A percentile compares a stretch with the other conserved stretches of the same genome.
These are phyloP conservation scores for Megaceryle torquata DNA, from an alignment of 2,113 vertebrate species.

Conservation along the genomic window DNA sequence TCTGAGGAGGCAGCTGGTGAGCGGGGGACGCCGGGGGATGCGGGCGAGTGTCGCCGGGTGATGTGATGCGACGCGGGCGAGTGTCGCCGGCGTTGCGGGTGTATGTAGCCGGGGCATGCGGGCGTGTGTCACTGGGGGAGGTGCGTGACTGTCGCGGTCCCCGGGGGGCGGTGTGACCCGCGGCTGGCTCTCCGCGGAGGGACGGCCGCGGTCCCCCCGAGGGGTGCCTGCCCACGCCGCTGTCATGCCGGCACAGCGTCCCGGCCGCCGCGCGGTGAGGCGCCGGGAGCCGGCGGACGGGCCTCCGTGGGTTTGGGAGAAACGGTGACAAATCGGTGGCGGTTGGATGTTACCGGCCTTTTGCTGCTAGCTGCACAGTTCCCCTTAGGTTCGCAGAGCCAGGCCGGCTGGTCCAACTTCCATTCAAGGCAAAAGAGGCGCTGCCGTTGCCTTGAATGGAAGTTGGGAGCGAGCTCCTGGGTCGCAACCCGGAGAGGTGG, in stretches of 20 bases:
- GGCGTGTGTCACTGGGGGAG: neutral
- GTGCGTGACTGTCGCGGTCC: neutral
- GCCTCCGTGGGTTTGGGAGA: too few species aligned
- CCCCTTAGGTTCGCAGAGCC: neutral
- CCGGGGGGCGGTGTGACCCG: neutral
- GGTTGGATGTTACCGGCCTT: neutral
- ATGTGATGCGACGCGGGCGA: neutral
- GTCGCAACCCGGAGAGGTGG: neutral
- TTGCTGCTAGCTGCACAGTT: neutral
- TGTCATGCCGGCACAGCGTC: neutral
- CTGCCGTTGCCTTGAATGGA: slow-evolving; percentile 41
- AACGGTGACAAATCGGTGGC: neutral
- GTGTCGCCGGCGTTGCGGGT: neutral
- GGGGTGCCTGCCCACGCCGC: neutral
- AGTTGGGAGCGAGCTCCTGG: neutral
- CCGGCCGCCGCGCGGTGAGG: neutral
- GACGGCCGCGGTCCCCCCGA: neutral
- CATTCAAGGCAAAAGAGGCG: slow-evolving; percentile 29
- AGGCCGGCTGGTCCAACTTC: neutral
- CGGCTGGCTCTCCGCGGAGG: neutral
- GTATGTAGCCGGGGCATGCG: neutral
- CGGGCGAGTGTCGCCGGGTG: neutral
- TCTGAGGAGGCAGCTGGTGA: slow-evolving; percentile 88
- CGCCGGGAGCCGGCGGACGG: neutral
- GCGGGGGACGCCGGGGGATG: neutral